phyloP scores from a whole-genome alignment of 1,140 invertebrate species.

The Hesperophylax magnus region DNA sequence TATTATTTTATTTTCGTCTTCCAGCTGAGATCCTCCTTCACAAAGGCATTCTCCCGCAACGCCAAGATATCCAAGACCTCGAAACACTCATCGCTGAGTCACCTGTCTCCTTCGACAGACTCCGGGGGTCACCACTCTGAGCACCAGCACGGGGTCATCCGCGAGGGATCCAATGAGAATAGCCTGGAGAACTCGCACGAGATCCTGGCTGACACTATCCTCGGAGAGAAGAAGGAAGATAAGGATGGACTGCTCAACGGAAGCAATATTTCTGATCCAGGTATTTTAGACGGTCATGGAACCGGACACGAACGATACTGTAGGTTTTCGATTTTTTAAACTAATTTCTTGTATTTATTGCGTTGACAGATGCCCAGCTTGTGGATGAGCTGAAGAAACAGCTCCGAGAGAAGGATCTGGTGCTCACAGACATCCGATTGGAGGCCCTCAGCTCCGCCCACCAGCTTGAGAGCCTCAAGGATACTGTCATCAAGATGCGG shows the following conservation, averaged over 20 bases:
- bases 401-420: conserved; percentile 95
- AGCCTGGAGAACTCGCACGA: conserved; percentile 70
- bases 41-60: conserved; percentile 94
- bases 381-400: conserved; percentile 94
- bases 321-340: too few relatives aligned
- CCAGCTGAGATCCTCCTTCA: conserved; percentile 94
- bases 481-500: conserved; percentile 97
- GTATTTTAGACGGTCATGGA: background rate
- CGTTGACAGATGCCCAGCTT: conserved; percentile 61
- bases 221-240: conserved; percentile 27
- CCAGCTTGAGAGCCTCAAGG: conserved; percentile 95
- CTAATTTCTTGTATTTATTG: background rate
- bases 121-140: conserved; percentile 63
- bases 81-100: conserved; percentile 71
- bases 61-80: conserved; percentile 80
- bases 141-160: conserved; percentile 68
- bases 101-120: conserved; percentile 66
- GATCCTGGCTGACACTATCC: conserved; percentile 62
- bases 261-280: conserved; percentile 46
- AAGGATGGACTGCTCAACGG: conserved; percentile 23
- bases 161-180: conserved; percentile 70
- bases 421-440: conserved; percentile 94
- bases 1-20: conserved; percentile 40
- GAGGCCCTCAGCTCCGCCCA: conserved; percentile 97
- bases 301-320: background rate